These are phyloP conservation scores for Diarsia rubi DNA, from an alignment of 2,888 invertebrate species.

Conservation along the genomic window DNA sequence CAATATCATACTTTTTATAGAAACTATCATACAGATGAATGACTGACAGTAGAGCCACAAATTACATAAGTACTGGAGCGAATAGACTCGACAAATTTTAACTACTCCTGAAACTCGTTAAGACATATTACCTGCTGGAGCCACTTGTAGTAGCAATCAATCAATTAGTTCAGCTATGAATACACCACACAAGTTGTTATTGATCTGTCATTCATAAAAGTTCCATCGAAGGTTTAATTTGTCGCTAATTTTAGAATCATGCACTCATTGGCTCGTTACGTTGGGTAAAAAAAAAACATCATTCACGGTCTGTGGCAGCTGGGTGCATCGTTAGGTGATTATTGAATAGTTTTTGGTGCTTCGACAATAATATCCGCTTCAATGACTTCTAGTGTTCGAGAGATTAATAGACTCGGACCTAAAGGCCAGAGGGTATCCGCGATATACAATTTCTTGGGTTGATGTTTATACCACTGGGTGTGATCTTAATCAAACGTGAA, in stretches of 20 bases:
- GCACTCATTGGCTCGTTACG: conserved; percentile 60
- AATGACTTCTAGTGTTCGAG: conserved; percentile 19
- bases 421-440: neutral
- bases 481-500: neutral
- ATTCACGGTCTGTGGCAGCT: conserved; percentile 67
- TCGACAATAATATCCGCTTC: conserved; percentile 28
- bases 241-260: conserved; percentile 63
- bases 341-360: conserved; percentile 23
- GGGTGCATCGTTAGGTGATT: conserved; percentile 65
- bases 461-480: neutral
- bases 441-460: too few species aligned
- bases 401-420: neutral
- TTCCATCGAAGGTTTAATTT: conserved; percentile 61
- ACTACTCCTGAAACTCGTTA: neutral
- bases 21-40: neutral
- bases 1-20: neutral
- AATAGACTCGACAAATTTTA: neutral
- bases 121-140: neutral
- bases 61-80: neutral
- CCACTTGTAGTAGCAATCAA: conserved; percentile 19
- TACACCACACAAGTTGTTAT: conserved; percentile 35
- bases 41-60: neutral
- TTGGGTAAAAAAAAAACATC: conserved; percentile 64
- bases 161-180: conserved; percentile 43
- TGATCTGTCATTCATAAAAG: conserved; percentile 48